phyloP scores from a whole-genome alignment of 2,797 vertebrate species.

The Pseudochromis fuscus region DNA sequence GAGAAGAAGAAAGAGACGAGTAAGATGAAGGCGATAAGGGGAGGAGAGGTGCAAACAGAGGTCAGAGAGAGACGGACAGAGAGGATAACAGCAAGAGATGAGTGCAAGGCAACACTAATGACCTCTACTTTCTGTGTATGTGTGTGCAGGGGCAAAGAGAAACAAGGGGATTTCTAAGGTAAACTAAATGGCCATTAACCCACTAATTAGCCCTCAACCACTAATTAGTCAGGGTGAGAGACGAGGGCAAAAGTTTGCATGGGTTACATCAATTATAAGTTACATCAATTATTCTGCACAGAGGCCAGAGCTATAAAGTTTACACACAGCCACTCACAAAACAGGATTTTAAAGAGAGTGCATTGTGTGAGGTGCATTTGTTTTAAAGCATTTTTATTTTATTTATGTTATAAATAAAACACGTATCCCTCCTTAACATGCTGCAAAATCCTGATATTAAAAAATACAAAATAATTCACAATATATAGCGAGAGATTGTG shows the following conservation, averaged over 20 bases:
- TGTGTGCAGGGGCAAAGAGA: conserved; percentile 19
- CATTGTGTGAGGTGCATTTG: conserved; percentile 1
- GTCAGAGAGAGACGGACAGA: conserved; percentile 46
- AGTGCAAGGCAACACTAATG: conserved; percentile 36
- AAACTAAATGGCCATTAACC: conserved; percentile 91
- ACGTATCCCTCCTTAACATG: too few relatives aligned
- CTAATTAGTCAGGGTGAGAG: conserved; percentile 90
- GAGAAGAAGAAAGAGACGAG: conserved; percentile 61
- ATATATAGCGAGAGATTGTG: not conserved
- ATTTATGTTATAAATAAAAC: conserved; percentile 9
- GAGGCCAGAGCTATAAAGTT: conserved; percentile 39
- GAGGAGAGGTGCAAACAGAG: conserved; percentile 37
- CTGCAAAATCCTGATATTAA: too few relatives aligned
- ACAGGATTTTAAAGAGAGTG: conserved; percentile 28
- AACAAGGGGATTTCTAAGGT: conserved; percentile 61
- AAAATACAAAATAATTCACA: too few relatives aligned
- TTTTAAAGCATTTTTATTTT: conserved; percentile 27
- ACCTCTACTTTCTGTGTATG: conserved; percentile 21
- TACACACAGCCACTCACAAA: conserved; percentile 43
- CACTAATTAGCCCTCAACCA: conserved; percentile 91
- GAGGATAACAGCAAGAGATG: conserved; percentile 27
- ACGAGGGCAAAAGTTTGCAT: conserved; percentile 81
- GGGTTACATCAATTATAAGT: conserved; percentile 35
- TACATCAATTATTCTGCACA: conserved; percentile 68
- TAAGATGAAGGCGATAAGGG: conserved; percentile 13